Percentiles rank a stretch among this genome's conserved stretches.
These are phyloP conservation scores for Cantharis lateralis DNA, from an alignment of 2,888 invertebrate genomes.

Conservation along the genomic window DNA sequence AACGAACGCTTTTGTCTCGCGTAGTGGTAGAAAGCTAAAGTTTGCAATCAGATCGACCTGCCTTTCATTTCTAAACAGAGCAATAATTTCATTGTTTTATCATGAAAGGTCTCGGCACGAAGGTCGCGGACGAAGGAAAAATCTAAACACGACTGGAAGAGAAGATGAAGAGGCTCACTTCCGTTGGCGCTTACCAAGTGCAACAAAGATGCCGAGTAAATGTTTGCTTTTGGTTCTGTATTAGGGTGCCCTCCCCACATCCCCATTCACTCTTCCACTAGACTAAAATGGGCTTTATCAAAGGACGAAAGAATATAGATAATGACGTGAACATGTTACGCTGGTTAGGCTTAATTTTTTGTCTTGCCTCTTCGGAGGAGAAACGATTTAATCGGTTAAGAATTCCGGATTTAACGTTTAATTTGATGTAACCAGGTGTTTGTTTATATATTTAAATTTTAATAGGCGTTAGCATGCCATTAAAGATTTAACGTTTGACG, in stretches of 20 bases:
- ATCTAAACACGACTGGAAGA: neutral
- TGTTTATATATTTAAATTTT: neutral
- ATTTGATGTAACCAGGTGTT: neutral
- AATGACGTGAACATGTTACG: neutral
- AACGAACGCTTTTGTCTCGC: neutral
- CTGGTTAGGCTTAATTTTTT: neutral
- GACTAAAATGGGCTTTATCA: neutral
- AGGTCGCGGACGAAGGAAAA: neutral
- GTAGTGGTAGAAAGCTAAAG: neutral
- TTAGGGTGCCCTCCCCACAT: neutral
- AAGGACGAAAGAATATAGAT: neutral
- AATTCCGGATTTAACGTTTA: neutral
- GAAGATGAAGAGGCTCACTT: neutral
- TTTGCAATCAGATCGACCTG: neutral
- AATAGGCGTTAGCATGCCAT: neutral
- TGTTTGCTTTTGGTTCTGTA: neutral
- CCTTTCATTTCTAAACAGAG: neutral
- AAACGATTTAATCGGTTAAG: neutral
- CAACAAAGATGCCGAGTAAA: neutral
- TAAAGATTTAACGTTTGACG: neutral
- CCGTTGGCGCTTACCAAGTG: neutral
- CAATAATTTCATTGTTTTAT: neutral
- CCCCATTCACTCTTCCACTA: neutral
- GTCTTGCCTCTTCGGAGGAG: neutral
- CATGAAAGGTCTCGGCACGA: neutral